Evolutionary conservation across 2,113 vertebrate genomes (phyloP).

Genomic region (Myotis lucifugus): DNA sequence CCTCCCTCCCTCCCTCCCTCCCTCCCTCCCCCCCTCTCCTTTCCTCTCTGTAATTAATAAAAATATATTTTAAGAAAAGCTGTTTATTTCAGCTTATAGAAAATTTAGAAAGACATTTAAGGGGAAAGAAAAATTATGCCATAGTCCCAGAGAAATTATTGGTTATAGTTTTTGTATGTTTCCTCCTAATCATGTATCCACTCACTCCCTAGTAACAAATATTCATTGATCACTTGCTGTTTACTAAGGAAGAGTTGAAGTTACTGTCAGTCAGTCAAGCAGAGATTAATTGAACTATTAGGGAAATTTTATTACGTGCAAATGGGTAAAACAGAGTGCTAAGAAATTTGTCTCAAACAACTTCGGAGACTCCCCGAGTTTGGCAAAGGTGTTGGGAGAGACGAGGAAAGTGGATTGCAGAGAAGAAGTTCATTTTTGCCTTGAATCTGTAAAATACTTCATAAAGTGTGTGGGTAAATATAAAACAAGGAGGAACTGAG

Average conservation of each 20-base stretch:
- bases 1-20: too few relatives aligned
- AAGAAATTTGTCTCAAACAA: not conserved
- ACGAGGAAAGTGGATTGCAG: not conserved
- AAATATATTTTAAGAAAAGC: too few relatives aligned
- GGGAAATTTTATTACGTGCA: not conserved
- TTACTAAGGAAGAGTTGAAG: not conserved
- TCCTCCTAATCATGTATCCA: not conserved
- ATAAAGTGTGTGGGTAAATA: not conserved
- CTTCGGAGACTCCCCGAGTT: not conserved
- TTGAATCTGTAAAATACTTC: not conserved
- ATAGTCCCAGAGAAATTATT: not conserved
- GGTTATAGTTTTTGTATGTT: not conserved
- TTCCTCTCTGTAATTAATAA: too few relatives aligned
- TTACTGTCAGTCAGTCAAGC: not conserved
- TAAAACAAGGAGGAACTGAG: not conserved
- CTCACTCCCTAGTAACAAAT: not conserved
- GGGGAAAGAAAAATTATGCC: not conserved
- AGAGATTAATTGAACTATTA: not conserved
- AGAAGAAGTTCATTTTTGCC: not conserved
- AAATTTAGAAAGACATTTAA: not conserved
- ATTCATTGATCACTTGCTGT: not conserved
- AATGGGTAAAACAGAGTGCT: not conserved
- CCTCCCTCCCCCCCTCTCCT: too few relatives aligned
- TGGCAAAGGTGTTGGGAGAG: not conserved
- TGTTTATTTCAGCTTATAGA: not conserved